These are phyloP conservation scores for Platysternon megacephalum DNA, from an alignment of 2,113 vertebrate genomes.

Conservation along the genomic window DNA sequence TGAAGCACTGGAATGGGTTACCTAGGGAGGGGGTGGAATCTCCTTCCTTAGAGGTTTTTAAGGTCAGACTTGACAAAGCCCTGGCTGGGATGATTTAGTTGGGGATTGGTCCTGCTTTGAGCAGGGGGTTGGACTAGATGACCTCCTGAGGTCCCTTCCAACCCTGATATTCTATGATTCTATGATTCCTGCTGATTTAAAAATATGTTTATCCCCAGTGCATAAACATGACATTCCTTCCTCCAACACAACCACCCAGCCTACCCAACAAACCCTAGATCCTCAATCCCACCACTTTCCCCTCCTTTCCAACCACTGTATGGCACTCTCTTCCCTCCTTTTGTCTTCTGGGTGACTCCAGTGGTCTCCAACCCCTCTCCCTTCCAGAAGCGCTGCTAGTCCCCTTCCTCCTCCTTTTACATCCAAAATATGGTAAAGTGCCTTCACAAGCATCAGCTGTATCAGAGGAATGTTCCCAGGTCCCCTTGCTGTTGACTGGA, in stretches of 20 bases:
- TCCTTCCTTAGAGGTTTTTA: too few relatives aligned
- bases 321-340: neutral
- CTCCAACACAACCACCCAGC: neutral
- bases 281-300: neutral
- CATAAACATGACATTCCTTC: neutral
- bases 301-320: neutral
- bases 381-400: neutral
- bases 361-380: neutral
- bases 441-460: neutral
- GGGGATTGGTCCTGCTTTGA: too few relatives aligned
- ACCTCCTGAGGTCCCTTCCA: too few relatives aligned
- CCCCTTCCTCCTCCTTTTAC: neutral
- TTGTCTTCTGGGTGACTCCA: neutral
- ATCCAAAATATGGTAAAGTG: neutral
- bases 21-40: too few relatives aligned
- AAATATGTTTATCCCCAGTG: neutral
- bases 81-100: too few relatives aligned
- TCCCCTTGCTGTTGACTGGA: conserved; percentile 9
- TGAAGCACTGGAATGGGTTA: too few relatives aligned
- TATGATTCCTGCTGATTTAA: neutral
- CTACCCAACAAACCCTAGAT: neutral
- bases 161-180: too few relatives aligned
- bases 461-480: neutral
- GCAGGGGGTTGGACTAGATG: too few relatives aligned
- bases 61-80: too few relatives aligned